Conservation (phyloP, 1,140 invertebrate genomes). For the Mercenaria mercenaria region DNA sequence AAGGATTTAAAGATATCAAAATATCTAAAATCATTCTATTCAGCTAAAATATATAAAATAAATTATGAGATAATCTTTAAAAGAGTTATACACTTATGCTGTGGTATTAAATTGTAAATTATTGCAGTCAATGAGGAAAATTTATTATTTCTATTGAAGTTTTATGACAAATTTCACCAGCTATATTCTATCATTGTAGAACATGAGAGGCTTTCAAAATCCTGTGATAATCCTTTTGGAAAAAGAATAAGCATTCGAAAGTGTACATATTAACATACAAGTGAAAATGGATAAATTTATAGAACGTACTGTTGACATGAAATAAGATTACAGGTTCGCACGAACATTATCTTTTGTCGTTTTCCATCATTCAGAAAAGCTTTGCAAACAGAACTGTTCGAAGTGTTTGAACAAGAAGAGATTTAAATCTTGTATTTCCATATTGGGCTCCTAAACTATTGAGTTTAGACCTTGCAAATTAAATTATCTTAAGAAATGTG, state of each 20-base stretch:
- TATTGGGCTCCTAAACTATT: not conserved
- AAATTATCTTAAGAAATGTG: slow-evolving; percentile 34
- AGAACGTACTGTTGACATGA: not conserved
- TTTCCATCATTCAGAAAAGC: slow-evolving; percentile 42
- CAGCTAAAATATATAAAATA: no score
- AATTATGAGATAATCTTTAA: no score
- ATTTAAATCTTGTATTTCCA: slow-evolving; percentile 33
- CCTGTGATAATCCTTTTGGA: not conserved
- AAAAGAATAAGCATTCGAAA: not conserved
- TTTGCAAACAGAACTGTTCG: slow-evolving; percentile 28
- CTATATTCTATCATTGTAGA: not conserved
- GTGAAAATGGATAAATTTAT: slow-evolving; percentile 25
- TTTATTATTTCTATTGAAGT: not conserved
- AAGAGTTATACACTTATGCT: no score
- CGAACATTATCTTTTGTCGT: slow-evolving; percentile 27
- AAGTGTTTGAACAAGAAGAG: slow-evolving; percentile 42
- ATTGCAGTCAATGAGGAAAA: not conserved
- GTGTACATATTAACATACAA: not conserved
- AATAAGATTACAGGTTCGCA: not conserved
- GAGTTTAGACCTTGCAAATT: slow-evolving; percentile 15
- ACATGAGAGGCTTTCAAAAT: not conserved
- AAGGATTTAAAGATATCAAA: no score
- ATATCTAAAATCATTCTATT: no score
- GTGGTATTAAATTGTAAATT: slow-evolving; percentile 10
- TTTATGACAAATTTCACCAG: not conserved